Conservation (phyloP, 2,888 invertebrate genomes). For the Bombyx huttoni region DNA sequence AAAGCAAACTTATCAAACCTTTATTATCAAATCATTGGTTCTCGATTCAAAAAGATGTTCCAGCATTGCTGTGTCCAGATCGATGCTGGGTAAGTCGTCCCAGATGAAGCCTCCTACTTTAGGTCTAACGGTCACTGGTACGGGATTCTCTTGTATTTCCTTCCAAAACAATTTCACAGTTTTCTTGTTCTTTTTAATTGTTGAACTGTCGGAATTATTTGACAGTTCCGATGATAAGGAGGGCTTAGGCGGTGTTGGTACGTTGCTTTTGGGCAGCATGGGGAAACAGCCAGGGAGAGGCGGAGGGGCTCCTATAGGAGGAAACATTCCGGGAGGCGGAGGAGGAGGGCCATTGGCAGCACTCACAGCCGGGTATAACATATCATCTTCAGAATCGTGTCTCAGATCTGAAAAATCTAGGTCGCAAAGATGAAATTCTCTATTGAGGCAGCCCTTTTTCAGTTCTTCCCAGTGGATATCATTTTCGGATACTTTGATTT, state of each 20-base stretch:
- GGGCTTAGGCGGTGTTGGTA: conserved; percentile 47
- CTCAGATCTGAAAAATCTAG: conserved; percentile 96
- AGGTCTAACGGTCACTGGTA: conserved; percentile 57
- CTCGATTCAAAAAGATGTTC: conserved; percentile 98
- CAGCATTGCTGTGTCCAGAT: conserved; percentile 91
- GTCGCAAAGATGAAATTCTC: conserved; percentile 90
- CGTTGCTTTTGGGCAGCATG: conserved; percentile 53
- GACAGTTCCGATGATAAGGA: conserved; percentile 38
- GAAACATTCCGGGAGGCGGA: conserved; percentile 80
- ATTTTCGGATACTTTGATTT: conserved; percentile 90
- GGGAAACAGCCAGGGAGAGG: conserved; percentile 66
- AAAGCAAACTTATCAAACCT: conserved; percentile 54
- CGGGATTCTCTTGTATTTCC: conserved; percentile 86
- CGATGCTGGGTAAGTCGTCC: conserved; percentile 89
- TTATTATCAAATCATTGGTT: conserved; percentile 94
- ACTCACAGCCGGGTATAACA: conserved; percentile 77
- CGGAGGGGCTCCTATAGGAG: conserved; percentile 52
- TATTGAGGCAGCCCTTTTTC: conserved; percentile 77
- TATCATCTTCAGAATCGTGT: conserved; percentile 89
- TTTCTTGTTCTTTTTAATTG: conserved; percentile 90
- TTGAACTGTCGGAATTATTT: conserved; percentile 55
- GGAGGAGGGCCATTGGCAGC: conserved; percentile 82
- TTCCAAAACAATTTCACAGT: conserved; percentile 99
- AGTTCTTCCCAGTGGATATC: conserved; percentile 97
- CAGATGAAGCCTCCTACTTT: conserved; percentile 85